Conservation (phyloP, 1,140 invertebrate species). For the Ylistrum balloti region DNA sequence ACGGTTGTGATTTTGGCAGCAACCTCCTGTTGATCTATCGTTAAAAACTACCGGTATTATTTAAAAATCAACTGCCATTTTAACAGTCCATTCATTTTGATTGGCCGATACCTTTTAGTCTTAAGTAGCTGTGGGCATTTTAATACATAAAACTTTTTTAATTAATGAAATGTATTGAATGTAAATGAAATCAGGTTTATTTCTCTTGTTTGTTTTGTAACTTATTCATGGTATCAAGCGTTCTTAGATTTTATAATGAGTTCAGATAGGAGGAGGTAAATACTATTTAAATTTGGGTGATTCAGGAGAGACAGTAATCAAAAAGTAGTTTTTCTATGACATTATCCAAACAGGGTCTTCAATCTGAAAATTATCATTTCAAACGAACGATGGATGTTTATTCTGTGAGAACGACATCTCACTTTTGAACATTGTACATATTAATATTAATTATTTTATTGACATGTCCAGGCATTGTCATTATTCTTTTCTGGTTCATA, state of each 20-base stretch:
- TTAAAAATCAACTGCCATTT: not conserved
- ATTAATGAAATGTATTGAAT: not conserved
- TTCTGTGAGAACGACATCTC: not conserved
- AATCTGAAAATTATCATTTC: not conserved
- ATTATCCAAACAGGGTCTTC: not conserved
- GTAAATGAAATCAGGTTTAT: not conserved
- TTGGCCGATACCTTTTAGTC: not conserved
- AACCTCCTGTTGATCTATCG: not conserved
- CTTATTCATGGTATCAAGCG: not conserved
- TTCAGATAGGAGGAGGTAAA: not conserved
- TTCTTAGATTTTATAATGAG: not conserved
- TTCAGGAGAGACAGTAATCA: not conserved
- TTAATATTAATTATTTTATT: slow-evolving; percentile 25
- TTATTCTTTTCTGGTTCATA: slow-evolving; percentile 1
- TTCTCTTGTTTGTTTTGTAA: not conserved
- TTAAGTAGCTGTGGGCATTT: not conserved
- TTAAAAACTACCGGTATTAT: not conserved
- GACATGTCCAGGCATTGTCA: not conserved
- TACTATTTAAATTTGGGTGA: not conserved
- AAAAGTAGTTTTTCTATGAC: slow-evolving; percentile 28
- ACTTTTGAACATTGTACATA: slow-evolving; percentile 6
- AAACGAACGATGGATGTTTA: not conserved
- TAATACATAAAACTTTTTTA: not conserved
- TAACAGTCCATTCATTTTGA: not conserved
- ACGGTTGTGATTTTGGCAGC: not conserved